phyloP scores from a whole-genome alignment of 2,113 vertebrate genomes.

The Cavia porcellus region DNA sequence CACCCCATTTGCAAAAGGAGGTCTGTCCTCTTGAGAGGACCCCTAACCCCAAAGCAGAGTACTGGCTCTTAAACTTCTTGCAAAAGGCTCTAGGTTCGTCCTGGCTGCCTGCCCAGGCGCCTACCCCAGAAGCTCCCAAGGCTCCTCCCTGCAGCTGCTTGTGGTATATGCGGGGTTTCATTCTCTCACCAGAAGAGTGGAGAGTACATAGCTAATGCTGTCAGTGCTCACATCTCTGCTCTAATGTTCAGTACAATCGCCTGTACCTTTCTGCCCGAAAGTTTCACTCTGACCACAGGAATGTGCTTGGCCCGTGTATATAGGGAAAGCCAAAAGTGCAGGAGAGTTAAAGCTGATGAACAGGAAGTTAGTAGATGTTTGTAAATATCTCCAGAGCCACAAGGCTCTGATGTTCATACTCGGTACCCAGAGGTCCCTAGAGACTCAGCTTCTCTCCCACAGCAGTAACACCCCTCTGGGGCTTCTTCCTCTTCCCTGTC shows the following conservation, averaged over 20 bases:
- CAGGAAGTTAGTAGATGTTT: not conserved
- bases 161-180: not conserved
- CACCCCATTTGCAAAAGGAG: not conserved
- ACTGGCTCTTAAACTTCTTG: not conserved
- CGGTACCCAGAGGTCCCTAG: not conserved
- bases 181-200: not conserved
- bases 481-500: constrained; percentile 14
- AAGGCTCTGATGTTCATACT: not conserved
- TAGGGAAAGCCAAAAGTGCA: not conserved
- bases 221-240: not conserved
- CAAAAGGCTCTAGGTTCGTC: not conserved
- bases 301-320: not conserved
- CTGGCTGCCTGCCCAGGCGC: not conserved
- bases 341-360: not conserved
- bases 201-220: not conserved
- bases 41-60: not conserved
- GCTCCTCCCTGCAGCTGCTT: not conserved
- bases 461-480: not conserved
- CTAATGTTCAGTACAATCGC: not conserved
- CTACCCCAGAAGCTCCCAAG: not conserved
- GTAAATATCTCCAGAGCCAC: not conserved
- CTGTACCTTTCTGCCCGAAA: not conserved
- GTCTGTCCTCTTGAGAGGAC: not conserved
- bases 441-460: not conserved
- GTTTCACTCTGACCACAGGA: not conserved